These are phyloP conservation scores for Amphipyra tragopoginis DNA, from an alignment of 2,888 invertebrate genomes.

Conservation along the genomic window DNA sequence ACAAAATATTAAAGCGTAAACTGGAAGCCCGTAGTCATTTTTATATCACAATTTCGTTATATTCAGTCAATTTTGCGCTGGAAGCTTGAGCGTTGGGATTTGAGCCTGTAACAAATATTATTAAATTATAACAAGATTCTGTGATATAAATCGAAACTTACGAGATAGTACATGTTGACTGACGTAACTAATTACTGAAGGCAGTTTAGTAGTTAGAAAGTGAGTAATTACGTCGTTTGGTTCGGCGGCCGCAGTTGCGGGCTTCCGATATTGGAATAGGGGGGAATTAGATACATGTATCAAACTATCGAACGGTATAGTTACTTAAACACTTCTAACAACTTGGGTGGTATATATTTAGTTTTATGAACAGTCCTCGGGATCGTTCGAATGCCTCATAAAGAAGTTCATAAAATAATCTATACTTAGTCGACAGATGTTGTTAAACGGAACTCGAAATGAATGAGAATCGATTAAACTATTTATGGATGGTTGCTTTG, in stretches of 20 bases:
- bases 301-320: constrained; percentile 46
- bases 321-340: constrained; percentile 61
- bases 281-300: constrained; percentile 47
- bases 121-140: constrained; percentile 47
- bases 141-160: constrained; percentile 26
- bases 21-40: constrained; percentile 76
- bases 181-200: constrained; percentile 45
- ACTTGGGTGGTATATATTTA: constrained; percentile 70
- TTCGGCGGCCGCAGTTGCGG: constrained; percentile 30
- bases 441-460: constrained; percentile 53
- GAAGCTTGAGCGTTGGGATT: constrained; percentile 57
- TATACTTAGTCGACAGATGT: constrained; percentile 61
- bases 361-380: constrained; percentile 67
- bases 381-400: constrained; percentile 69
- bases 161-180: constrained; percentile 15
- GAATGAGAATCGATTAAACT: constrained; percentile 54
- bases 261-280: constrained; percentile 52
- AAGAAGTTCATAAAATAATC: constrained; percentile 67
- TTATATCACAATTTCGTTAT: constrained; percentile 73
- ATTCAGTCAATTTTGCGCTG: constrained; percentile 67
- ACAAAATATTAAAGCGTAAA: constrained; percentile 67
- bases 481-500: constrained; percentile 42
- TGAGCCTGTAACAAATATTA: constrained; percentile 74
- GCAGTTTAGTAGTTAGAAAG: constrained; percentile 44
- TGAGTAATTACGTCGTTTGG: constrained; percentile 51